Base-by-base conservation (phyloP, 1,140 invertebrate genomes). In the Mylabris phalerata region DNA sequence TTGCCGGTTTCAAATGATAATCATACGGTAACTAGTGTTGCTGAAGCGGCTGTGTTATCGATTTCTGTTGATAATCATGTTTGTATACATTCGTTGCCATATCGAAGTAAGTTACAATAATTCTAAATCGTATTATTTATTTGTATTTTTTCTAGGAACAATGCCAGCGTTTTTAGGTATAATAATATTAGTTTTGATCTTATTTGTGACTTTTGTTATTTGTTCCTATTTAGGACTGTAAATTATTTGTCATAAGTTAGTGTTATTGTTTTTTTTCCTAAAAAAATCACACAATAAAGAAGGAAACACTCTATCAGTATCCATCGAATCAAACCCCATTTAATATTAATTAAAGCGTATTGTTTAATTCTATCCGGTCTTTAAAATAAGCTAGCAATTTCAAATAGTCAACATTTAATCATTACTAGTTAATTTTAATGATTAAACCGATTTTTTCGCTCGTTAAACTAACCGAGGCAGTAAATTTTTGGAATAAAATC, bases 61-160 rank as follows among this genome's bases (percentile, higher is more conserved):
- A 93, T 97, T 65, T 96, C 93, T 13, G 91, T 95, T 43, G 94
- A 97, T 78, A 95, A 96, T 77, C 87, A 88, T 77, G 85, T 97
- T 56, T 90, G 89, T 68, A 84, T 96, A 68, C 93, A 96, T 75
- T 90, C 88, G 70, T 82, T 95, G 75, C 87, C 88, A 38, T 84
- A 83, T 71, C 83, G 87, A 82, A 79, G 91, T 94, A 78, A 83
- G 84, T 82, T 67, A 27, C 56, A 54, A 47, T 0, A 44, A 19
- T 40, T 42, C 39, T 41, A 48, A 19, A 47, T 48, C 24, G 42
- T 9, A 49, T 52, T 25, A 32, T 51, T 69, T 73, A 77, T 75
- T 32, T 32, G 4, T 4, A 3, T 32, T 32, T 62, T 11, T 80
- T 82, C 27, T 78, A 92, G 89, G 80, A 75, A 84, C 86, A 48